Conservation (phyloP, 2,797 vertebrate species). For the Tympanoctomys barrerae region DNA sequence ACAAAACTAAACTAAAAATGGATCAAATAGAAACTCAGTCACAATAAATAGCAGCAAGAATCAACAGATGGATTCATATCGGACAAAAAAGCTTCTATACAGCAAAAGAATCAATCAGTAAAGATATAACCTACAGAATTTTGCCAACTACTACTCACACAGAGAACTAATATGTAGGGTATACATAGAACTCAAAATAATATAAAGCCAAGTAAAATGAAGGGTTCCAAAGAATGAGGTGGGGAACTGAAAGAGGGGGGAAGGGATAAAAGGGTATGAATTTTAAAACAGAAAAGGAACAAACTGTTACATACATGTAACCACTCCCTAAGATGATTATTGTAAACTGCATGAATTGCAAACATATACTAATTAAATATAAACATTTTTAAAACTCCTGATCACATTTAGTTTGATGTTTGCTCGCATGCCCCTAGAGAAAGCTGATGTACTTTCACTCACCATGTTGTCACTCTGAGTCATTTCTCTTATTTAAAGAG, state of each 20-base stretch:
- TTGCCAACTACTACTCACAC: background rate
- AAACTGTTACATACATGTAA: background rate
- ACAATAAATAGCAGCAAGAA: background rate
- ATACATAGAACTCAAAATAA: background rate
- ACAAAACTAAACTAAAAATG: background rate
- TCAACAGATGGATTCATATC: background rate
- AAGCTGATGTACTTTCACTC: background rate
- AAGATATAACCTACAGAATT: background rate
- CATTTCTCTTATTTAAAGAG: background rate
- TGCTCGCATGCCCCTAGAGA: background rate
- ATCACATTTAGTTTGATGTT: background rate
- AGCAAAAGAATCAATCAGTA: background rate
- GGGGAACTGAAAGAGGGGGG: background rate
- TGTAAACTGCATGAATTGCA: background rate
- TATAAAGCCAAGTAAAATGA: background rate
- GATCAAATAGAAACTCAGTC: background rate
- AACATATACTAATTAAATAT: background rate
- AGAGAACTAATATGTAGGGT: background rate
- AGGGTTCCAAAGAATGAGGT: background rate
- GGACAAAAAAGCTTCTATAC: background rate
- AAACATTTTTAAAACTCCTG: background rate
- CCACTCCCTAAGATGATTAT: background rate
- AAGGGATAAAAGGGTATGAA: background rate
- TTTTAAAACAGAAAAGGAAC: background rate
- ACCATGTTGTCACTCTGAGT: background rate